Conservation (phyloP, 2,888 invertebrate species). For the Deladenus siricidicola region DNA sequence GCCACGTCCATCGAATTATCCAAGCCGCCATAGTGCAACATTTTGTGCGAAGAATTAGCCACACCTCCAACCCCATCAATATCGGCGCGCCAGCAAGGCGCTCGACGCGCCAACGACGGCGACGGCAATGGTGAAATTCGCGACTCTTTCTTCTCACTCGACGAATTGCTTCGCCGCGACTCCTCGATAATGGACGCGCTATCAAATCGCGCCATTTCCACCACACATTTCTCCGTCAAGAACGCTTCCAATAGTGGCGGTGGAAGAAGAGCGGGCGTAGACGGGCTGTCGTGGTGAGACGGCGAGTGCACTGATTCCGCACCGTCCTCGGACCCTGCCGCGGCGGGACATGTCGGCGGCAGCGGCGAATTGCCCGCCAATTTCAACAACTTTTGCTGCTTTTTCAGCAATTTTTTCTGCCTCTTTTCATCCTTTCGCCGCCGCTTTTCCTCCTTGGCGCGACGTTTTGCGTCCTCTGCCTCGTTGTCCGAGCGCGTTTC, state of each 20-base stretch:
- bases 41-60: too few relatives aligned
- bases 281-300: not conserved
- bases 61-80: too few relatives aligned
- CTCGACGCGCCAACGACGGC: not conserved
- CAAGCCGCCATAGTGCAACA: too few relatives aligned
- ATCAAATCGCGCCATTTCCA: not conserved
- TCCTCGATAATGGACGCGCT: not conserved
- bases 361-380: too few relatives aligned
- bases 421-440: not conserved
- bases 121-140: too few relatives aligned
- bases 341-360: too few relatives aligned
- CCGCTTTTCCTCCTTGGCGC: not conserved
- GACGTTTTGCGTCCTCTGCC: not conserved
- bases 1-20: too few relatives aligned
- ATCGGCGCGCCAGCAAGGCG: not conserved
- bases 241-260: too few relatives aligned
- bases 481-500: not conserved
- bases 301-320: not conserved
- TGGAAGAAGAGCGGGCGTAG: not conserved
- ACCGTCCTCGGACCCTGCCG: too few relatives aligned
- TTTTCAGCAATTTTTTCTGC: not conserved
- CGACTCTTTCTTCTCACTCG: too few relatives aligned
- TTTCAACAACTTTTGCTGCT: not conserved
- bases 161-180: not conserved
- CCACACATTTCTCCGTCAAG: not conserved